Evolutionary conservation across 2,797 vertebrate species (phyloP).

Genomic region (Gymnoscopelus microlampas): DNA sequence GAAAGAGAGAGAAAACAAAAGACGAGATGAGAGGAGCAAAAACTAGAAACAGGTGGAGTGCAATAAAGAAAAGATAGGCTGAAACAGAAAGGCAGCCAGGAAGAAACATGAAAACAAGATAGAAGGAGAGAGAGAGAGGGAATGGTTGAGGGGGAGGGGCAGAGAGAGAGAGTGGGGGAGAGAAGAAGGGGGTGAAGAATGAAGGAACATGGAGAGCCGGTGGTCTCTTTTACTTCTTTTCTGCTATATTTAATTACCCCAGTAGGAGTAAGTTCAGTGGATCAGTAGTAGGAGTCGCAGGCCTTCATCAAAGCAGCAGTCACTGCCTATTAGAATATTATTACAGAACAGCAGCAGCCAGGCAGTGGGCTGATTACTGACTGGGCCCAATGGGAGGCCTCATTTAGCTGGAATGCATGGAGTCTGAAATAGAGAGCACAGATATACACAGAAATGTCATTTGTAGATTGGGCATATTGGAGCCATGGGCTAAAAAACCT

Average conservation of each 20-base stretch:
- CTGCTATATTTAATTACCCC: slow-evolving; percentile 76
- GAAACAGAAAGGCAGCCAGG: slow-evolving; percentile 27
- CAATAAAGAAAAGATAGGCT: slow-evolving; percentile 29
- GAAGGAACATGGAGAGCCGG: slow-evolving; percentile 59
- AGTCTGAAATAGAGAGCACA: slow-evolving; percentile 73
- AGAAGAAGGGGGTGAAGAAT: slow-evolving; percentile 29
- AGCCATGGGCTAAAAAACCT: slow-evolving; percentile 41
- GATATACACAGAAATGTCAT: slow-evolving; percentile 74
- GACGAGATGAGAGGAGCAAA: slow-evolving; percentile 15
- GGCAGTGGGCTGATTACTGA: slow-evolving; percentile 82
- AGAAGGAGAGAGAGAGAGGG: background rate
- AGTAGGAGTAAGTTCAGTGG: slow-evolving; percentile 75
- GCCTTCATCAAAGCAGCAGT: slow-evolving; percentile 79
- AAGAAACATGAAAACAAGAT: slow-evolving; percentile 13
- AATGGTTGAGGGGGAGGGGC: background rate
- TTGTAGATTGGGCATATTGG: slow-evolving; percentile 65
- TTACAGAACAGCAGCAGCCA: slow-evolving; percentile 82
- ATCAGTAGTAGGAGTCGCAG: slow-evolving; percentile 79
- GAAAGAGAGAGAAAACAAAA: background rate
- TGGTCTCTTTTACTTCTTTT: slow-evolving; percentile 75
- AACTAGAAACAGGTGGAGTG: slow-evolving; percentile 20
- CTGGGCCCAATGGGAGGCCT: slow-evolving; percentile 81
- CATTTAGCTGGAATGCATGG: slow-evolving; percentile 83
- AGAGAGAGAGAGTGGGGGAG: slow-evolving; percentile 23
- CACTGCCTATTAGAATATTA: slow-evolving; percentile 86